These are phyloP conservation scores for Callorhinus ursinus DNA, from an alignment of 2,113 vertebrate species.

Conservation along the genomic window DNA sequence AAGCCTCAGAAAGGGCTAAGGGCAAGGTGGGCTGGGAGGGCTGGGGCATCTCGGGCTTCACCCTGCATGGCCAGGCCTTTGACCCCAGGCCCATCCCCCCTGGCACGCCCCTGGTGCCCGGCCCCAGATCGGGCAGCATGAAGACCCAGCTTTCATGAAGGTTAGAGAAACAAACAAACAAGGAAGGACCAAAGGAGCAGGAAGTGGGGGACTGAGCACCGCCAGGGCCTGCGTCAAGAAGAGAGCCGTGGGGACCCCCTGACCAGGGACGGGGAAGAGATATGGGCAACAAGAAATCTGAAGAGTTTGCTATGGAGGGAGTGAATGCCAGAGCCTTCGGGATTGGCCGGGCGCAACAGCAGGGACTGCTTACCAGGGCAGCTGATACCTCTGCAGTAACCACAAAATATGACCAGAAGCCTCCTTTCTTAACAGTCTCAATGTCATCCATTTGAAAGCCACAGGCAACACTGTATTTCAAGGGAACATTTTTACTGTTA, in stretches of 20 bases:
- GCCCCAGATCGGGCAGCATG: background rate
- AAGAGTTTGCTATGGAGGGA: background rate
- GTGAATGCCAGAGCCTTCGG: background rate
- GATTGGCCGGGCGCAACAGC: background rate
- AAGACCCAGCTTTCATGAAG: slow-evolving; percentile 76
- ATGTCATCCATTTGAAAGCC: background rate
- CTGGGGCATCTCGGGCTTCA: too few species aligned
- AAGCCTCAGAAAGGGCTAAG: slow-evolving; percentile 2
- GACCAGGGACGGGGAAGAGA: background rate
- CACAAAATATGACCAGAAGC: background rate
- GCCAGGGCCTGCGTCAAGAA: background rate
- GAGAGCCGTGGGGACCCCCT: background rate
- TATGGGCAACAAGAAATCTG: background rate
- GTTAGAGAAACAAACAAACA: slow-evolving; percentile 40
- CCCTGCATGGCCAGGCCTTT: background rate
- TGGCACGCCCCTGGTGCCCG: background rate
- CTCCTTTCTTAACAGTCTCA: background rate
- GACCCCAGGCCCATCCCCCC: background rate
- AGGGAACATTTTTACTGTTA: background rate
- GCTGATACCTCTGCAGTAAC: background rate
- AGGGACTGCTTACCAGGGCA: background rate
- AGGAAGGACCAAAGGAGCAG: background rate
- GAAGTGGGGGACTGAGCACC: background rate
- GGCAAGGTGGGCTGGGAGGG: background rate
- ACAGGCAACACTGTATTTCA: background rate